Percentiles rank a stretch among this genome's conserved stretches.
These are phyloP conservation scores for Anguilla japonica DNA, from an alignment of 2,113 vertebrate genomes.

Conservation along the genomic window DNA sequence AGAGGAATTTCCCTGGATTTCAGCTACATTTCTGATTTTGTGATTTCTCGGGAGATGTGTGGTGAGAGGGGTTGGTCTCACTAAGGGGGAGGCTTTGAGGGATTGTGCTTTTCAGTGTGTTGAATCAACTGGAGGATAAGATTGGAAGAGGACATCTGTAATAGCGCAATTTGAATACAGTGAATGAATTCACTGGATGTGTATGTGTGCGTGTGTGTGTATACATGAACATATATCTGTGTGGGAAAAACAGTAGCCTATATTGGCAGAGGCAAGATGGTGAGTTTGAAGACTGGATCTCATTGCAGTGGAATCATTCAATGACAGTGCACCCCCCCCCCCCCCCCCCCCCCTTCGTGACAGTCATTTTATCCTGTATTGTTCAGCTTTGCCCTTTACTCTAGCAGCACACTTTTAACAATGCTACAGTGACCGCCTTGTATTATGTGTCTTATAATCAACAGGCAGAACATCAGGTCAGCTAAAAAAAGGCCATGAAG, in stretches of 20 bases:
- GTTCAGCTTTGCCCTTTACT: neutral
- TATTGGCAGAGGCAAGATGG: neutral
- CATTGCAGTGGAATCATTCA: neutral
- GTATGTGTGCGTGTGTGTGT: neutral
- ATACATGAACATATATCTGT: neutral
- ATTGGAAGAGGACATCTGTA: neutral
- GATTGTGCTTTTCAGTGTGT: neutral
- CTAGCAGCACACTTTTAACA: neutral
- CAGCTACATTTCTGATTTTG: neutral
- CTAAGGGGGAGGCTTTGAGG: neutral
- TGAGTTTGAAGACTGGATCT: neutral
- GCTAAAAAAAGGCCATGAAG: neutral
- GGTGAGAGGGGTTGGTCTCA: neutral
- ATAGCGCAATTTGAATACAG: neutral
- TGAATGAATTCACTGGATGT: neutral
- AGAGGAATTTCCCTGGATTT: neutral
- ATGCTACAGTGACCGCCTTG: neutral
- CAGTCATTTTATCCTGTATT: neutral
- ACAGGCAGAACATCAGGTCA: neutral
- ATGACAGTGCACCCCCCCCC: too few species aligned
- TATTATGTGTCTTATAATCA: neutral
- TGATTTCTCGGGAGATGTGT: neutral
- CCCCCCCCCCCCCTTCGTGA: neutral
- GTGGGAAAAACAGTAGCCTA: neutral
- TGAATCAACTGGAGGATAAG: neutral